Evolutionary conservation across 2,888 invertebrate species (phyloP), one percentile per base, ranked within the genome.

Genomic region (Apamea monoglypha): DNA sequence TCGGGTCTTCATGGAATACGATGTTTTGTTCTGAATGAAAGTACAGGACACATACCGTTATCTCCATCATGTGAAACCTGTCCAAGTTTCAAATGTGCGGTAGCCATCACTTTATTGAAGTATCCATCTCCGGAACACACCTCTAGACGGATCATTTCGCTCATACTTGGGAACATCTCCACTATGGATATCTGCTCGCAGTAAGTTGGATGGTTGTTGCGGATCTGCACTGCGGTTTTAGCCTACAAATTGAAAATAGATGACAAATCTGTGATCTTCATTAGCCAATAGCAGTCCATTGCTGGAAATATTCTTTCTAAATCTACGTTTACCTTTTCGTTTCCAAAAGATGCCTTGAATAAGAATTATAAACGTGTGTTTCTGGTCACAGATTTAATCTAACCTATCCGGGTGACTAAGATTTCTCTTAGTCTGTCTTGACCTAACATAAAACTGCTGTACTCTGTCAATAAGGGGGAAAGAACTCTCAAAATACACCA

Each of bases 101-200:
- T 91, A 2, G 92, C 94, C 21, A 96, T 61, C 0, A 94, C 88
- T 84, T 94, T 95, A 92, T 94, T 96, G 14, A 93, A 97, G 93
- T 91, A 94, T 74, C 91, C 97, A 83, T 97, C 97, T 5, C 93
- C 92, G 0, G 93, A 89, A 82, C 96, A 95, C 0, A 98, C 93
- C 72, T 98, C 97, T 5, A 99, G 96, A 82, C 98, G 97, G 63
- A 99, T 97, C 0, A 98, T 96, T 88, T 98, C 98, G 85, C 98
- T 98, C 70, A 98, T 94, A 1, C 98, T 98, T 0, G 99, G 99
- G 93, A 98, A 99, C 95, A 98, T 97, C 94, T 99, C 99, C 2
- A 97, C 97, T 91, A 99, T 98, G 1, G 97, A 97, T 40, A 99
- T 96, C 92, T 98, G 97, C 93, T 99, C 98, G 91, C 98, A 98